Evolutionary conservation across 2,113 vertebrate species (phyloP), one percentile per base, ranked within the genome.

Genomic region (Chaetura pelagica): DNA sequence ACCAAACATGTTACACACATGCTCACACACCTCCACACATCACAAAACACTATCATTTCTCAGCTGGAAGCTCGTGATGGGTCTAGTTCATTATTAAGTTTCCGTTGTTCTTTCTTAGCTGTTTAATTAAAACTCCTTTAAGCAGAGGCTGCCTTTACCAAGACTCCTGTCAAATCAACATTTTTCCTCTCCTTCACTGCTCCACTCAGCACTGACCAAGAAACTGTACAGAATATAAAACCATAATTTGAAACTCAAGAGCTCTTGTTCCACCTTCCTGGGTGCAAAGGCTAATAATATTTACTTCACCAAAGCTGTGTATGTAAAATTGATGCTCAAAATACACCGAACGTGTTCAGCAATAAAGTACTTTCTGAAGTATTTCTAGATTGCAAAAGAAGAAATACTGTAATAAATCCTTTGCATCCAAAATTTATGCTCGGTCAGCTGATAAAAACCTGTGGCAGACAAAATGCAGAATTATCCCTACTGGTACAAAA

Each of bases 91-190:
- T 49, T 76, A 83, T 85, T 90, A 91, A 84, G 66, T 87, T 95
- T 93, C 66, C 71, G 82, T 85, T 95, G 76, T 80, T 95, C 89
- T 92, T 87, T 94, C 89, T 93, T 80, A 76, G 84, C 76, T 89
- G 72, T 89, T 93, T 94, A 91, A 96, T 95, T 94, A 95, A 96
- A 94, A 96, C 76, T 89, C 89, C 49, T 68, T 77, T 89, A 96
- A 74, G 55, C 10, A 20, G 58, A 62, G 51, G 30, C 66, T 72
- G 42, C 38, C 94, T 85, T 79, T 82, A 51, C 68, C 30, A n/a
- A 87, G 38, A 30, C 44, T 89, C 52, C 57, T 46, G 69, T 80
- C 92, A 97, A 91, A 94, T 81, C 75, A 89, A 40, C 49, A 58
- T 81, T 86, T 84, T 29, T 52, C 59, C 55, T 87, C 68, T 48